These are phyloP conservation scores for Cottus gobio DNA, from an alignment of 2,113 vertebrate species.

Conservation along the genomic window DNA sequence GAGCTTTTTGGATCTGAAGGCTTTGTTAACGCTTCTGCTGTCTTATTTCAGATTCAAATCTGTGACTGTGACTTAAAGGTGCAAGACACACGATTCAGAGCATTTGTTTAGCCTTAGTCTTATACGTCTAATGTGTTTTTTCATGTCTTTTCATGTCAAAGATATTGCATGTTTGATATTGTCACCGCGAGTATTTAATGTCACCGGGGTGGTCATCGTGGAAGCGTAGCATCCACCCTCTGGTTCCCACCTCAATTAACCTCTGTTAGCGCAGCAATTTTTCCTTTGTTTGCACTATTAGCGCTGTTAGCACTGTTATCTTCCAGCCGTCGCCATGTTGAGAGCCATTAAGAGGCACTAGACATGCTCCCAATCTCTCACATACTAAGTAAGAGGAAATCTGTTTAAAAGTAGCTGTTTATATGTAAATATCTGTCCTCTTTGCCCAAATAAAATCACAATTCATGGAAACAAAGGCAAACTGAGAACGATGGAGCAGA, in stretches of 20 bases:
- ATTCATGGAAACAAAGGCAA: background rate
- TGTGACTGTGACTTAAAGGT: background rate
- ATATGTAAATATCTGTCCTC: background rate
- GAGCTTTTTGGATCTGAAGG: constrained; percentile 37
- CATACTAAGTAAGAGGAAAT: background rate
- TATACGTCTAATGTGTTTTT: too few relatives aligned
- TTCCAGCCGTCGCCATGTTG: too few relatives aligned
- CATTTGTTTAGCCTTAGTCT: background rate
- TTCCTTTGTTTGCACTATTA: too few relatives aligned
- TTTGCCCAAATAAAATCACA: background rate
- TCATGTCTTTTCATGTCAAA: background rate
- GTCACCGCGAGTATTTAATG: too few relatives aligned
- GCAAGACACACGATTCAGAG: background rate
- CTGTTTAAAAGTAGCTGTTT: background rate
- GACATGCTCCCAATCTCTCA: background rate
- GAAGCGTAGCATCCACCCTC: too few relatives aligned
- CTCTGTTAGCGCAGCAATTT: too few relatives aligned
- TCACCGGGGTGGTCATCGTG: too few relatives aligned
- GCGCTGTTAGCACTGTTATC: too few relatives aligned
- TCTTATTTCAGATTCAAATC: constrained; percentile 11
- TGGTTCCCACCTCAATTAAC: too few relatives aligned
- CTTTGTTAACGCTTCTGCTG: constrained; percentile 14
- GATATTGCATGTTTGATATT: background rate
- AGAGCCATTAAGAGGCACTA: background rate
- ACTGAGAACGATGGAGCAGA: constrained; percentile 3